Evolutionary conservation across 2,797 vertebrate species (phyloP), one percentile per base, ranked within the genome.

Genomic region (Australoheros facetus): DNA sequence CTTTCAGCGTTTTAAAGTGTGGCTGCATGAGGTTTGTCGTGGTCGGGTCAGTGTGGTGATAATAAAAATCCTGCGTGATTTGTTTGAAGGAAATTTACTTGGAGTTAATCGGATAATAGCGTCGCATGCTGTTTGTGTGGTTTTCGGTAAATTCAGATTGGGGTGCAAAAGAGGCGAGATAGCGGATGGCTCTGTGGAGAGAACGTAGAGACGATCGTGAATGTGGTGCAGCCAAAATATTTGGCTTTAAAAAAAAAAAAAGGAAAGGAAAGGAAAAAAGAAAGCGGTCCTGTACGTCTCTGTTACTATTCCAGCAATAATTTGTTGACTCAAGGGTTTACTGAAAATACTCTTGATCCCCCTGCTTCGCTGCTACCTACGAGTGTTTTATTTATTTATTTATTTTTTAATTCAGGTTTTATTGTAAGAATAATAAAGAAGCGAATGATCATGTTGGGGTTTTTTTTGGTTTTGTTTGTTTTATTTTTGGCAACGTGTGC

Each of bases 1-100:
- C 80, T 81, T 77, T 89, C 87, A 84, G 85, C 92, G 39, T 91
- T 85, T 92, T 87, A 80, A 89, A 88, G 76, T 78, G 83, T 79
- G 86, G 81, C 86, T 85, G 86, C 84, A 54, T 62, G 81, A 94
- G 91, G 91, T 94, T 94, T 90, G 93, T 92, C 80, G 21, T 60
- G 74, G 80, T 58, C 64, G 69, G 57, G 64, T 71, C 72, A 75
- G 21, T 83, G 88, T 74, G 77, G 69, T 73, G 10, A 34, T 56
- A 77, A 69, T 19, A 60, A 3, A 48, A 74, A 75, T 30, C 1
- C 30, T 34, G 19, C 7, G 70, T 60, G 54, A 80, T 84, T 79
- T 82, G 60, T 76, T 77, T 77, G 34, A 77, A 78, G 78, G 83
- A 9, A 59, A 82, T 34, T 55, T 34, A 42, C 12, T 12, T 32